Base-by-base conservation (phyloP, 2,888 invertebrate genomes). In the Nymphalis urticae region DNA sequence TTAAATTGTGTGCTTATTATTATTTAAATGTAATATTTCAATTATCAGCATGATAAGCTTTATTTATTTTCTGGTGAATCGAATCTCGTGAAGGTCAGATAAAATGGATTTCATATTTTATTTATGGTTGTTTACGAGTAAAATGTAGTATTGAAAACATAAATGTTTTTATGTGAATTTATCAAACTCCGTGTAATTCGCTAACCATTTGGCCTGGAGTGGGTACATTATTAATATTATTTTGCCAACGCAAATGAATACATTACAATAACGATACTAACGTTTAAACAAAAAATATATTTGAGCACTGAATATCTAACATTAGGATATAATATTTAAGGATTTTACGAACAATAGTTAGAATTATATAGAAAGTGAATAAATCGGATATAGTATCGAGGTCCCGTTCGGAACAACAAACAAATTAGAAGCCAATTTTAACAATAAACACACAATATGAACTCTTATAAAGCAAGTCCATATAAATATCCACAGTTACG, bases 301-400 rank as follows among this genome's bases (percentile, higher is more conserved):
- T 91, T 91, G 91, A 91, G 91, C 91, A 91, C 89, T 86, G 86
- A 83, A 80, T 75, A 74, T 78, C 78, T 77, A 78, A 71, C 60
- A 73, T 71, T 75, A 75, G 69, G 66, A 70, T 72, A 68, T 69
- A 69, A 61, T 67, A 66, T 72, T 72, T 71, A 77, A 75, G 59
- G 70, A 70, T 73, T 75, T 73, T 71, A 75, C 71, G 71, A 71
- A 73, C 65, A 65, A 65, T 71, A 68, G 70, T 70, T 59, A 65
- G 69, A 67, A 72, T 68, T 58, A 70, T 71, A 69, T 66, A 72
- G 71, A 69, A 64, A 70, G 48, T 72, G 68, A 66, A 64, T 66
- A 67, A 54, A 72, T 68, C 36, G 66, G 68, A 68, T 66, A 64
- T 48, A 69, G 64, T 72, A 68, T 60, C 60, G 61, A 56, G 27